Evolutionary conservation across 2,797 vertebrate species (phyloP), one percentile per base, ranked within the genome.

Genomic region (Sebastes oblongus): DNA sequence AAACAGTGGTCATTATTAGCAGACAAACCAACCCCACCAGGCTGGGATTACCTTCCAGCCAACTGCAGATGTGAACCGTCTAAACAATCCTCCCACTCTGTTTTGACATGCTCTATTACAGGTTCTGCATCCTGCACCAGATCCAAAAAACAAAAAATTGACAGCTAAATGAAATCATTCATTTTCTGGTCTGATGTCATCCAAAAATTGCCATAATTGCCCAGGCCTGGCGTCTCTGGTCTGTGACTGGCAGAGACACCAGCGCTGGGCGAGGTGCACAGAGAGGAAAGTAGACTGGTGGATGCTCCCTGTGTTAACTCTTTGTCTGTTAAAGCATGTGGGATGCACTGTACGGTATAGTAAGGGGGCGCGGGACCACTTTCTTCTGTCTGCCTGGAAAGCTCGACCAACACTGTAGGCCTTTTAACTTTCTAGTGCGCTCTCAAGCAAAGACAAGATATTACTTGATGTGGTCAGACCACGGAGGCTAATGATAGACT

Each of bases 151-250:
- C 16, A 39, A 54, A 85, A 94, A 92, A 89, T 86, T 78, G 86
- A 93, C 86, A 87, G 79, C 78, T 80, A 88, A 90, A 93, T 93
- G 89, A 94, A 94, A 95, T 96, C 92, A 95, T 95, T 95, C 92
- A 95, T 96, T 96, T 95, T 94, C 93, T 93, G 86, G 88, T 94
- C 92, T 96, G 94, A 95, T 95, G 92, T 95, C 91, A 95, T 94
- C 90, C 89, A 94, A 88, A 93, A 94, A 93, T 90, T 92, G 90
- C 91, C 92, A 92, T 92, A 95, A 95, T 94, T 95, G 93, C 91
- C 56, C 59, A 42, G 86, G 89, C 77, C 92, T 92, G 93, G 93
- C 88, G 89, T 93, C 93, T 93, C 90, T 93, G 88, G 92, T 94
- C 93, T 95, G 90, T 88, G 89, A 91, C 91, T 94, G 89, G 92